A percentile compares a stretch with the other conserved stretches of the same genome.
These are phyloP conservation scores for Mormyrops attenuatus DNA, from an alignment of 2,797 vertebrate genomes.

Conservation along the genomic window DNA sequence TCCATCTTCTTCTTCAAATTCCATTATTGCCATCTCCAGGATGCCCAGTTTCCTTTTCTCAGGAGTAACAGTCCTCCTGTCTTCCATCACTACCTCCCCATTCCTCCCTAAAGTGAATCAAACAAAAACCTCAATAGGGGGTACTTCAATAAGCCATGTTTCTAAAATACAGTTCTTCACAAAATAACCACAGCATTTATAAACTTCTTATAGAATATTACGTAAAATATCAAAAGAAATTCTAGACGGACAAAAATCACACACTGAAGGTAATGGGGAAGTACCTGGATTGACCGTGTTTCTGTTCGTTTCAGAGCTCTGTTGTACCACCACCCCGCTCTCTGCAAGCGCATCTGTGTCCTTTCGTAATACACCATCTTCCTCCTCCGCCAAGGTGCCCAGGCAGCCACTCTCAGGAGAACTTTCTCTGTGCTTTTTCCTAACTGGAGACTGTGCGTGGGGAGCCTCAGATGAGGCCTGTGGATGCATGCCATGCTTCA, in stretches of 20 bases:
- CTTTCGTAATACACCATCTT: neutral
- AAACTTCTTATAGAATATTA: neutral
- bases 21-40: constrained; percentile 55
- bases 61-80: constrained; percentile 12
- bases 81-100: neutral
- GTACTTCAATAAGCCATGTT: neutral
- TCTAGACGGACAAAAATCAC: neutral
- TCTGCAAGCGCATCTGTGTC: neutral
- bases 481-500: neutral
- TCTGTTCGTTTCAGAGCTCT: neutral
- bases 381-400: neutral
- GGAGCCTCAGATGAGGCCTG: constrained; percentile 40
- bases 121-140: neutral
- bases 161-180: neutral
- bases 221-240: neutral
- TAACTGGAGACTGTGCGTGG: constrained; percentile 19
- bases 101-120: constrained; percentile 21
- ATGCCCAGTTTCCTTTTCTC: constrained; percentile 50
- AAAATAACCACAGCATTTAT: neutral
- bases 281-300: neutral
- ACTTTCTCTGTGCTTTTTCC: neutral
- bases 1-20: constrained; percentile 59
- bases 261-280: neutral
- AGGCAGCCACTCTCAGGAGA: constrained; percentile 4
- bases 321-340: neutral